Evolutionary conservation across 1,140 invertebrate species (phyloP).

Genomic region (Nebria ingens): DNA sequence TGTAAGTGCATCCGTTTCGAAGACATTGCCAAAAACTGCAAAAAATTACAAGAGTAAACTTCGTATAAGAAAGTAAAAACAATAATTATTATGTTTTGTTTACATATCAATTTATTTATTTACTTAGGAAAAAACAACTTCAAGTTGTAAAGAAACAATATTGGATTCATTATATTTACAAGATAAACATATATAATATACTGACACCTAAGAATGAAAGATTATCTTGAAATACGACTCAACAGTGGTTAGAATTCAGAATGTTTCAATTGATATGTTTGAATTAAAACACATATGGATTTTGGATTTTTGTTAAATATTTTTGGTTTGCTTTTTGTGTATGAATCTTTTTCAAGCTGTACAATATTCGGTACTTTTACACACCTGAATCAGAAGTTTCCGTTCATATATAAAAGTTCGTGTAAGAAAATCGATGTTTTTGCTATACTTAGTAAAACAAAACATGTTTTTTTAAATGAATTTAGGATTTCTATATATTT

Average conservation of each 20-base stretch:
- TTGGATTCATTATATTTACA: slow-evolving; percentile 7
- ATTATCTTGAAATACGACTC: slow-evolving; percentile 1
- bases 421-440: neutral
- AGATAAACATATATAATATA: slow-evolving; percentile 2
- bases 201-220: slow-evolving; percentile 2
- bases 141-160: slow-evolving; percentile 6
- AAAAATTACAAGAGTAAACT: no score
- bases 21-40: no score
- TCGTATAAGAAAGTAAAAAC: no score
- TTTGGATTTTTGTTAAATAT: neutral
- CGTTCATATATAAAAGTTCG: neutral
- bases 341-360: neutral
- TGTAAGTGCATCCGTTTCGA: no score
- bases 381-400: neutral
- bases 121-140: neutral
- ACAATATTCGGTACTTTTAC: neutral
- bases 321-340: neutral
- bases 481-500: no score
- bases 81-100: no score
- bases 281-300: slow-evolving; percentile 4
- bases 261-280: slow-evolving; percentile 3
- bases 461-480: no score
- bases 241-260: slow-evolving; percentile 2
- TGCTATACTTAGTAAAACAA: no score
- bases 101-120: slow-evolving; percentile 10